Percentiles rank a stretch among this genome's conserved stretches.
These are phyloP conservation scores for Gavialis gangeticus DNA, from an alignment of 2,113 vertebrate genomes.

Conservation along the genomic window DNA sequence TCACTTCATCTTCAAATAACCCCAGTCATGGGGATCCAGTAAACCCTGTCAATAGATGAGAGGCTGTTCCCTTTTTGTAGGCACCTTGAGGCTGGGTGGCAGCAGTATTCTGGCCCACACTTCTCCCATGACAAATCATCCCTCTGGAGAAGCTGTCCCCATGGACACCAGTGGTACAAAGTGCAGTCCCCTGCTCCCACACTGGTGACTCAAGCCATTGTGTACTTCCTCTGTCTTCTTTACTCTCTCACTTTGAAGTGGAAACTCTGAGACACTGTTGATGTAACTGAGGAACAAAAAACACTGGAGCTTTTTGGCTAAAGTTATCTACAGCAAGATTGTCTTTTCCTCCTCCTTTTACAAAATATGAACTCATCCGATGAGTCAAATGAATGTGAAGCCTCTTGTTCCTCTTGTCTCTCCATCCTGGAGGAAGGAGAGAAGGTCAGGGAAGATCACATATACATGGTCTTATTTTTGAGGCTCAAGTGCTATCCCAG, in stretches of 20 bases:
- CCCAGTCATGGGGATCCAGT: neutral
- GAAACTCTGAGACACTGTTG: neutral
- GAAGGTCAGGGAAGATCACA: neutral
- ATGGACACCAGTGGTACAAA: conserved; percentile 15
- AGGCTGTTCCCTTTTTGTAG: conserved; percentile 8
- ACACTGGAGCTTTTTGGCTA: neutral
- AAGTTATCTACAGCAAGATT: neutral
- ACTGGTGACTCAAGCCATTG: conserved; percentile 17
- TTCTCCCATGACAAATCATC: conserved; percentile 27
- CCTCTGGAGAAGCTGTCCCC: conserved; percentile 25
- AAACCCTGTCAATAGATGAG: neutral
- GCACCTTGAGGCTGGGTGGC: neutral
- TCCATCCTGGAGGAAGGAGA: neutral
- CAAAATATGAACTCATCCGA: neutral
- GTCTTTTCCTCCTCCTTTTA: neutral
- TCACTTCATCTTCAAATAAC: neutral
- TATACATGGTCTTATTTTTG: neutral
- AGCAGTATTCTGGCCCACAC: neutral
- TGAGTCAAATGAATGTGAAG: neutral
- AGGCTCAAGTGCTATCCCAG: neutral
- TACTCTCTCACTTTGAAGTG: neutral
- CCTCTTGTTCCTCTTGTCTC: neutral
- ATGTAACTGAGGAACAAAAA: neutral
- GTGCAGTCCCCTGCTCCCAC: neutral
- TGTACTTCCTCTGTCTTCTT: neutral